Evolutionary conservation across 2,888 invertebrate genomes (phyloP), one percentile per base, ranked within the genome.

Genomic region (Leptopilina myrica): DNA sequence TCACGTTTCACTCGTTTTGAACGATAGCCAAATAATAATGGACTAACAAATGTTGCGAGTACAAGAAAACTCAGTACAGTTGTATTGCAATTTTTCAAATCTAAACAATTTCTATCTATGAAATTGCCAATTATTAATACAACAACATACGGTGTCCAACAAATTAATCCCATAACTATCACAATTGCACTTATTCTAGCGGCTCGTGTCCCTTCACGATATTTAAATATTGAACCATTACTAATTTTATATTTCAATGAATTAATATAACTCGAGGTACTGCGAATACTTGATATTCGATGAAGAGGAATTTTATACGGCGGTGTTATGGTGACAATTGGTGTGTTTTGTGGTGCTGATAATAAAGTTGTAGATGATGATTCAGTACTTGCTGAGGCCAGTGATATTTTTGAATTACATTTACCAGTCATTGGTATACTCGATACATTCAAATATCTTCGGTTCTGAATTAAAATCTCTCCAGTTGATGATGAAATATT

Each of bases 201-300:
- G 2, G 98, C 97, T 84, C 97, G 94, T 85, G 97, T 96, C 92
- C 98, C 98, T 90, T 98, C 98, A 77, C 97, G 94, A 90, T 97
- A 97, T 88, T 95, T 94, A 92, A 97, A 97, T 82, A 96, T 93
- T 67, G 96, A 96, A 49, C 96, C 96, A 89, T 97, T 97, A 82
- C 97, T 96, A 83, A 97, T 95, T 77, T 96, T 94, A 90, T 96
- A 95, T 79, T 96, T 94, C 84, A 97, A 92, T 77, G 95, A 95
- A 81, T 95, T 95, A 87, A 97, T 96, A 89, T 95, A 94, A 81
- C 94, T 95, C 79, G 94, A 93, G 4, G 92, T 91, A 77, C 93
- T 93, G 80, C 93, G 93, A 5, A 90, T 85, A 81, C 92, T 92
- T 6, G 92, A 87, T 8, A 89, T 89, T 0, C 91, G 86, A 26